phyloP scores from a whole-genome alignment of 2,888 invertebrate genomes.

The Bombyx huttoni region DNA sequence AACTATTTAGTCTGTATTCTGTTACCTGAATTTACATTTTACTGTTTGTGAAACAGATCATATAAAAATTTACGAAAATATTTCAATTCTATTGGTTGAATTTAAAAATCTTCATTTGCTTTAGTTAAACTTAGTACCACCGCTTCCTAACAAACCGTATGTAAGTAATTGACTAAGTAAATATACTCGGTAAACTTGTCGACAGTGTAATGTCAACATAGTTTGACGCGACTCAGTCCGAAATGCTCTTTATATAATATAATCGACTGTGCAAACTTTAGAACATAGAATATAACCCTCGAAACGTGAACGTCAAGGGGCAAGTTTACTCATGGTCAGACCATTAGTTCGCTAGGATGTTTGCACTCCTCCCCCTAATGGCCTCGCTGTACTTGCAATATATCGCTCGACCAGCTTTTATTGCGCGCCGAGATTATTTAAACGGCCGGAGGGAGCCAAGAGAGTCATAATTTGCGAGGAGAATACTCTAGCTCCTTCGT shows the following conservation, averaged over 20 bases:
- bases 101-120: neutral
- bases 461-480: conserved; percentile 34
- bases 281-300: neutral
- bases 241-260: neutral
- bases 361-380: conserved; percentile 33
- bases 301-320: conserved; percentile 5
- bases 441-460: conserved; percentile 28
- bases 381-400: conserved; percentile 36
- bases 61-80: too few species aligned
- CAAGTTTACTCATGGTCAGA: conserved; percentile 18
- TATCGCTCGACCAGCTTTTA: conserved; percentile 31
- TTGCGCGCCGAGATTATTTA: conserved; percentile 44
- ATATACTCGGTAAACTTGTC: neutral
- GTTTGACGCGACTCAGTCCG: neutral
- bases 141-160: neutral
- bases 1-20: too few species aligned
- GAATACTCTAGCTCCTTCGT: conserved; percentile 17
- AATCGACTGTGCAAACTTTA: neutral
- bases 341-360: conserved; percentile 33
- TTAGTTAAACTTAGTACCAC: neutral
- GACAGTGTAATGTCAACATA: neutral
- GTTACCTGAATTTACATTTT: too few species aligned
- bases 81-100: too few species aligned
- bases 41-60: too few species aligned
- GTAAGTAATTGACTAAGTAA: neutral